Evolutionary conservation across 2,797 vertebrate species (phyloP).

Genomic region (Takifugu rubripes): DNA sequence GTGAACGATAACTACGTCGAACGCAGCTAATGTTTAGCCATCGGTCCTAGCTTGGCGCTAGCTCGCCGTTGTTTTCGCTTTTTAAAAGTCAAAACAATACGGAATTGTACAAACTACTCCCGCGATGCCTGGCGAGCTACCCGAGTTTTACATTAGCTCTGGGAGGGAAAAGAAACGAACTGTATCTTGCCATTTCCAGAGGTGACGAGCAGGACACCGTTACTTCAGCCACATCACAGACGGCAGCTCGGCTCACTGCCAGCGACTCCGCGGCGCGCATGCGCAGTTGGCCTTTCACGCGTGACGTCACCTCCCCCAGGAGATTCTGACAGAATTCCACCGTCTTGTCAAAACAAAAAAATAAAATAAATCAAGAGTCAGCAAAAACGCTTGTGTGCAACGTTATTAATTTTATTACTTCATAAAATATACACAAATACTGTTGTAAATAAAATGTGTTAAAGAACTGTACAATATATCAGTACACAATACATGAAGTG

Average conservation of each 20-base stretch:
- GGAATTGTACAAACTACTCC: not conserved
- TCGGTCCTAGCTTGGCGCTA: not conserved
- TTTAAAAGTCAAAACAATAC: slow-evolving; percentile 11
- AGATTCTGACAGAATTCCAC: not conserved
- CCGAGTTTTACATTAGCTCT: too few relatives aligned
- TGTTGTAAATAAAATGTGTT: slow-evolving; percentile 84
- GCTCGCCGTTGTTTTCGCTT: not conserved
- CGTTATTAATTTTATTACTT: slow-evolving; percentile 78
- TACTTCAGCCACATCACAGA: slow-evolving; percentile 32
- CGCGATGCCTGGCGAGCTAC: too few relatives aligned
- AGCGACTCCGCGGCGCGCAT: slow-evolving; percentile 37
- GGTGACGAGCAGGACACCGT: slow-evolving; percentile 20
- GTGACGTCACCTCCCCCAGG: not conserved
- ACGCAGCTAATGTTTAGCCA: slow-evolving; percentile 35
- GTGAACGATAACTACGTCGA: slow-evolving; percentile 23
- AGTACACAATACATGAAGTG: slow-evolving; percentile 79
- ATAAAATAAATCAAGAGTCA: not conserved
- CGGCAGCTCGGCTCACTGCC: slow-evolving; percentile 10
- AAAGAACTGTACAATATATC: slow-evolving; percentile 84
- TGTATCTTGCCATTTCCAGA: not conserved
- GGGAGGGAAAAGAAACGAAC: not conserved
- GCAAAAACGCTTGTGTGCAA: slow-evolving; percentile 39
- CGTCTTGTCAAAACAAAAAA: not conserved
- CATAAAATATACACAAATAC: slow-evolving; percentile 87
- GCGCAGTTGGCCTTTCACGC: slow-evolving; percentile 11